Evolutionary conservation across 2,888 invertebrate species (phyloP).

Genomic region (Argyra leucocephala): DNA sequence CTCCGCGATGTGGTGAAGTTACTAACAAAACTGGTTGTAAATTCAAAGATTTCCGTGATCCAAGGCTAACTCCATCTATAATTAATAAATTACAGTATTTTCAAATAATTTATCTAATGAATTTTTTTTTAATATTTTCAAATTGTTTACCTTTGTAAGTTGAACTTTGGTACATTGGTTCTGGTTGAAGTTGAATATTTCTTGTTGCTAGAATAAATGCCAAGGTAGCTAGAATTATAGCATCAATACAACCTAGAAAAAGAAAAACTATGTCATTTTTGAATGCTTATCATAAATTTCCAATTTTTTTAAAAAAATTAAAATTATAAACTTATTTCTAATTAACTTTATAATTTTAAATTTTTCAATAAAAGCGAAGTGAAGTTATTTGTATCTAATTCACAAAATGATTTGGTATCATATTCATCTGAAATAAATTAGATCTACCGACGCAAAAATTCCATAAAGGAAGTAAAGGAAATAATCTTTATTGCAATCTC

Average conservation of each 20-base stretch:
- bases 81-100: neutral
- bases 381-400: too few relatives aligned
- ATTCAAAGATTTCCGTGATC: slow-evolving; percentile 76
- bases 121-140: neutral
- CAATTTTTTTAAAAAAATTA: too few relatives aligned
- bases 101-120: neutral
- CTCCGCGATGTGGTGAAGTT: slow-evolving; percentile 46
- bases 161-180: slow-evolving; percentile 62
- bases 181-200: slow-evolving; percentile 70
- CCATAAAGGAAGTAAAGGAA: too few relatives aligned
- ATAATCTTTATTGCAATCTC: too few relatives aligned
- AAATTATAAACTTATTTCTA: too few relatives aligned
- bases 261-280: too few relatives aligned
- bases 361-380: too few relatives aligned
- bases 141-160: slow-evolving; percentile 56
- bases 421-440: too few relatives aligned
- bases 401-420: too few relatives aligned
- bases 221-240: slow-evolving; percentile 72
- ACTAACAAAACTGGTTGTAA: slow-evolving; percentile 73
- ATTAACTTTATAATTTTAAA: too few relatives aligned
- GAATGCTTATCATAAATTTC: too few relatives aligned
- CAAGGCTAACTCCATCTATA: slow-evolving; percentile 67
- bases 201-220: slow-evolving; percentile 89
- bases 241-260: slow-evolving; percentile 59
- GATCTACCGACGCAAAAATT: too few relatives aligned